Evolutionary conservation across 2,888 invertebrate genomes (phyloP).

Genomic region (Agonopterix heracliana): DNA sequence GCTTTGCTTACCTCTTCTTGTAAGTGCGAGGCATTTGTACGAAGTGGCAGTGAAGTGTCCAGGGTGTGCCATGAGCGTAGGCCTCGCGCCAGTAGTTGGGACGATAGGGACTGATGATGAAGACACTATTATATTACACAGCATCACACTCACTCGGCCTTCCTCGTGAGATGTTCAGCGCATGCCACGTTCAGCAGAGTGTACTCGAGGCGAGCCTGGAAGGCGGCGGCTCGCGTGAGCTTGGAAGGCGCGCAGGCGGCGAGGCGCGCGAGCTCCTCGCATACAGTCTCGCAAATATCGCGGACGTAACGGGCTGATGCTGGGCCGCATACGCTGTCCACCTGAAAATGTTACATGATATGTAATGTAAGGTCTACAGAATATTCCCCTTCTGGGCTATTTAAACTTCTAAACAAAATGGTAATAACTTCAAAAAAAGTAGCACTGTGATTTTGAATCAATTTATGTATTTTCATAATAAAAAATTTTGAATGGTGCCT

Average conservation of each 20-base stretch:
- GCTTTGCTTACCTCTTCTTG: too few species aligned
- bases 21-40: too few species aligned
- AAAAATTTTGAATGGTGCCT: too few species aligned
- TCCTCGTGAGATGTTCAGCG: conserved; percentile 53
- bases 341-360: conserved; percentile 71
- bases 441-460: too few species aligned
- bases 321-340: conserved; percentile 80
- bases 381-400: background rate
- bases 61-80: too few species aligned
- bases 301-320: conserved; percentile 87
- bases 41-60: too few species aligned
- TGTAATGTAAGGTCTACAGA: background rate
- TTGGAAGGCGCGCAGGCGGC: conserved; percentile 77
- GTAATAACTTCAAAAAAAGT: too few species aligned
- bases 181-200: conserved; percentile 49
- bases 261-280: conserved; percentile 92
- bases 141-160: conserved; percentile 53
- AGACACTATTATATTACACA: too few species aligned
- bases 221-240: conserved; percentile 77
- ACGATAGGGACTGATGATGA: too few species aligned
- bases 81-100: too few species aligned
- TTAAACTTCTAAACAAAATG: background rate
- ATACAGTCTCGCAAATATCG: conserved; percentile 91
- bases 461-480: too few species aligned
- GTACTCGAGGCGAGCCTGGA: conserved; percentile 85